phyloP scores from a whole-genome alignment of 2,797 vertebrate species.

The Sebastes variabilis region DNA sequence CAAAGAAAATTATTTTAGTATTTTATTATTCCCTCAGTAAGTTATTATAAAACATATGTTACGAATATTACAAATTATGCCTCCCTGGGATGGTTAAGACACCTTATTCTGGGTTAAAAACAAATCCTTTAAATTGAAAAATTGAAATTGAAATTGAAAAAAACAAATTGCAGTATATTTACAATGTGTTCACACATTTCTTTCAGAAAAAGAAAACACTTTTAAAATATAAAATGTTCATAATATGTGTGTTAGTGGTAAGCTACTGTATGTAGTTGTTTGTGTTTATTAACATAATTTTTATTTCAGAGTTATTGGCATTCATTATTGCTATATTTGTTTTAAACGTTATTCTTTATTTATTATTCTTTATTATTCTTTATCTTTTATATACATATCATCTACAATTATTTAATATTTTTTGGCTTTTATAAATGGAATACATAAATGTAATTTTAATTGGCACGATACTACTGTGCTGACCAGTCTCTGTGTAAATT shows the following conservation, averaged over 20 bases:
- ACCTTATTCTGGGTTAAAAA: too few species aligned
- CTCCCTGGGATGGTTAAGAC: too few species aligned
- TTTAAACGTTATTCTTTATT: background rate
- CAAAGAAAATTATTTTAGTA: background rate
- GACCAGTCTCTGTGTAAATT: background rate
- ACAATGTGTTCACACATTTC: too few species aligned
- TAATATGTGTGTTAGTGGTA: background rate
- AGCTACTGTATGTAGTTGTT: background rate
- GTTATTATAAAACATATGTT: background rate
- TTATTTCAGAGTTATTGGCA: background rate
- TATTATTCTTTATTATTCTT: background rate
- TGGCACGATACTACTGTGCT: background rate
- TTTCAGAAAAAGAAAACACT: too few species aligned
- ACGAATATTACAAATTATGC: background rate
- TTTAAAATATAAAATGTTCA: rapidly evolving
- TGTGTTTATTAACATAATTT: background rate
- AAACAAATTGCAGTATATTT: too few species aligned
- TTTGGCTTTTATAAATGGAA: background rate
- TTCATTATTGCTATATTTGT: background rate
- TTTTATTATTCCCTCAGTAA: background rate
- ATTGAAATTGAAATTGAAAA: too few species aligned
- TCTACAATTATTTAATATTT: background rate
- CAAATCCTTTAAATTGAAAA: too few species aligned
- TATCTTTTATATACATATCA: background rate
- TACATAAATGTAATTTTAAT: background rate